Conservation (phyloP, 2,113 vertebrate genomes). For the Mobula birostris region DNA sequence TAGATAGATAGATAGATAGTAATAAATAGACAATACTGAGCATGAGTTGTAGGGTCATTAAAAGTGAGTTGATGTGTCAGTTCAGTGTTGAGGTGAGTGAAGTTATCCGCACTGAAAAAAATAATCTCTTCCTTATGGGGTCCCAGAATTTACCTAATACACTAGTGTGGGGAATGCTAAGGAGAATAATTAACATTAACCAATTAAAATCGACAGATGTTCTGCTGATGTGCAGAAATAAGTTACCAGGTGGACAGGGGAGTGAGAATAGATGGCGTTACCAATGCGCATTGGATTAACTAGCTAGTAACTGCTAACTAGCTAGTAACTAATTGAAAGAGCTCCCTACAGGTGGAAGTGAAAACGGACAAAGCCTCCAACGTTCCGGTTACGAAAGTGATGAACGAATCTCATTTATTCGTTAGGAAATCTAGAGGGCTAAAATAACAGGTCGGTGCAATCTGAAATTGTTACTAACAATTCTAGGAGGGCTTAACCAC, state of each 20-base stretch:
- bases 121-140: too few relatives aligned
- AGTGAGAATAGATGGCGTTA: neutral
- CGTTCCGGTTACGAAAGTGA: neutral
- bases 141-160: neutral
- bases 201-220: too few relatives aligned
- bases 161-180: neutral
- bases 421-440: neutral
- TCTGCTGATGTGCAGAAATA: neutral
- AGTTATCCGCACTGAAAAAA: too few relatives aligned
- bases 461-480: constrained; percentile 58
- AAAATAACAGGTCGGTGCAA: constrained; percentile 39
- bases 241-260: neutral
- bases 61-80: too few relatives aligned
- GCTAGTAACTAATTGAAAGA: too few relatives aligned
- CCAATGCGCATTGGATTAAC: too few relatives aligned
- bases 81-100: too few relatives aligned
- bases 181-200: too few relatives aligned
- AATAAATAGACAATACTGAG: too few relatives aligned
- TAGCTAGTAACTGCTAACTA: too few relatives aligned
- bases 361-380: neutral
- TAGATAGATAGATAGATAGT: too few relatives aligned
- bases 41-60: too few relatives aligned
- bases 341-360: neutral
- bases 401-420: neutral
- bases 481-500: constrained; percentile 60